These are phyloP conservation scores for Gorsachius magnificus DNA, from an alignment of 2,797 vertebrate genomes.

Conservation along the genomic window DNA sequence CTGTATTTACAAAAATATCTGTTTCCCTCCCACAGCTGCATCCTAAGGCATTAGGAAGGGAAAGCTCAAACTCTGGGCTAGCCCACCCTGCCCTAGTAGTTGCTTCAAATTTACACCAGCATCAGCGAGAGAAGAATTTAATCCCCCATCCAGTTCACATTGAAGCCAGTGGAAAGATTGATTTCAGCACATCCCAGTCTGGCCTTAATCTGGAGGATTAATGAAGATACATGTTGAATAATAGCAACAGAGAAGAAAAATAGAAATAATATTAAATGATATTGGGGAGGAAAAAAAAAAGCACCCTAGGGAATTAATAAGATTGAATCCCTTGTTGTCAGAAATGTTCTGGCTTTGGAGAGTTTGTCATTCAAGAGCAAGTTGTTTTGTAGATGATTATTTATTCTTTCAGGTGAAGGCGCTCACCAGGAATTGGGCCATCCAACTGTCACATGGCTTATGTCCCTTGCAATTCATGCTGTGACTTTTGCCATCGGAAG, in stretches of 20 bases:
- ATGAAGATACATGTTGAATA: not conserved
- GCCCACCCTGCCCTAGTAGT: not conserved
- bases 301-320: not conserved
- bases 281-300: not conserved
- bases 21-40: not conserved
- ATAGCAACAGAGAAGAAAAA: not conserved
- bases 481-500: not conserved
- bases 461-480: not conserved
- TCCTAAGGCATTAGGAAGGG: not conserved
- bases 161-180: not conserved
- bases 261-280: not conserved
- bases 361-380: not conserved
- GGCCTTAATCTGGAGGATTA: constrained; percentile 56
- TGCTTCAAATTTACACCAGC: not conserved
- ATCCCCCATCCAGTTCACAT: not conserved
- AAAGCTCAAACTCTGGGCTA: not conserved
- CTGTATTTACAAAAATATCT: not conserved
- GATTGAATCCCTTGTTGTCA: not conserved
- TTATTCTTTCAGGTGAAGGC: not conserved
- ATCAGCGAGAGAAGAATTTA: not conserved
- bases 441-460: not conserved
- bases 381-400: not conserved
- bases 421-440: not conserved
- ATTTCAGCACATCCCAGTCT: constrained; percentile 8
- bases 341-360: not conserved